Evolutionary conservation across 2,113 vertebrate genomes (phyloP), one percentile per base, ranked within the genome.

Genomic region (Gadus macrocephalus): DNA sequence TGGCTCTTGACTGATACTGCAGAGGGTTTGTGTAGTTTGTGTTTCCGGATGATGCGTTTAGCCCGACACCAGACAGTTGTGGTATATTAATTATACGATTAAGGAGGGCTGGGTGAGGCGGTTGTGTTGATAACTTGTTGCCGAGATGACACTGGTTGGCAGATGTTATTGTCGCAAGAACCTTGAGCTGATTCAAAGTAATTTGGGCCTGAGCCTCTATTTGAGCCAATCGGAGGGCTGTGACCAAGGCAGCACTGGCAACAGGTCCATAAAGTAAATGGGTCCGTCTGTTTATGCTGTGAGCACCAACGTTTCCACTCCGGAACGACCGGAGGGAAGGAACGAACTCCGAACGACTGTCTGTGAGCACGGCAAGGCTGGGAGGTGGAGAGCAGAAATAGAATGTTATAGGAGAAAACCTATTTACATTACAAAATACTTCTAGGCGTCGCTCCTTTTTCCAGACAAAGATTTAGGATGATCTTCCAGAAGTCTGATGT

Each of bases 281-380:
- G 89, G 85, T 83, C 77, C 88, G 89, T 92, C 94, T 83, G 76
- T 62, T 87, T 87, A 87, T 87, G 91, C 91, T 88, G 92, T 88
- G 62, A 42, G 74, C 86, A 91, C 93, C 91, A 91, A 93, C 89
- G 89, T 93, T 92, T 90, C 92, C 90, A 59, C 74, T 72, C 66
- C 69, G 69, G 66, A 87, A 83, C 82, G 73, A 82, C 58, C 27
- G 65, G 78, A 75, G 80, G 69, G 70, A 55, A 15, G 82, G 77
- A 90, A 93, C 89, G 83, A 81, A 78, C 59, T 91, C 94, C 83
- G 91, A 93, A 91, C 88, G 93, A 94, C 92, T 93, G 93, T 95
- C 93, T 93, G 93, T 92, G 92, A 91, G 92, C 88, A 94, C 93
- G 92, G 93, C 90, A 89, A 94, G 93, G 94, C 95, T 97, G 93